A percentile compares a stretch with the other conserved stretches of the same genome.
These are phyloP conservation scores for Protaetia brevitarsis DNA, from an alignment of 1,140 invertebrate genomes.

Conservation along the genomic window DNA sequence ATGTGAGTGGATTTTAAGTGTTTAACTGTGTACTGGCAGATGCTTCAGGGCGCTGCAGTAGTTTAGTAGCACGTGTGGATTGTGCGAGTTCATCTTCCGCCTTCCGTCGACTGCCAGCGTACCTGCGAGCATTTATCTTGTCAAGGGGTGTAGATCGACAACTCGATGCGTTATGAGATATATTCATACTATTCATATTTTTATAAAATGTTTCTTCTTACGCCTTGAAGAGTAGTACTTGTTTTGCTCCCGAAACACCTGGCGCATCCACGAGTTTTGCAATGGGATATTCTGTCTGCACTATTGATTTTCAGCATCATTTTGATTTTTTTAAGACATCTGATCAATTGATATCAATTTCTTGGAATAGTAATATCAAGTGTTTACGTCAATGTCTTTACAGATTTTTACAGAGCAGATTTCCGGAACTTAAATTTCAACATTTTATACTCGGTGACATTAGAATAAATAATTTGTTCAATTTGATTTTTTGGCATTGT, in stretches of 20 bases:
- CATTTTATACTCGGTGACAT: no score
- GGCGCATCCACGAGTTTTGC: not conserved
- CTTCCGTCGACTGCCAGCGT: not conserved
- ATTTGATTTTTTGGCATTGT: no score
- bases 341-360: no score
- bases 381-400: no score
- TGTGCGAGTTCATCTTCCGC: conserved; percentile 21
- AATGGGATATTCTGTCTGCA: no score
- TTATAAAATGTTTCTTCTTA: not conserved
- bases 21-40: conserved; percentile 20
- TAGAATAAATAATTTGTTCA: no score
- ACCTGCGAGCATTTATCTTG: conserved; percentile 11
- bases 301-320: no score
- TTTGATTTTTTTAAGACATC: no score
- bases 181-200: not conserved
- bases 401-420: no score
- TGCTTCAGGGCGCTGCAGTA: conserved; percentile 6
- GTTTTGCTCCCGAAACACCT: not conserved
- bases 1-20: conserved; percentile 20
- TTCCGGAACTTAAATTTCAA: no score
- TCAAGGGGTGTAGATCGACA: not conserved
- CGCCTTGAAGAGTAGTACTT: not conserved
- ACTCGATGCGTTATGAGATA: not conserved
- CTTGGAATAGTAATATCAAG: no score
- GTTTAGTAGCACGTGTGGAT: conserved; percentile 21